phyloP scores from a whole-genome alignment of 2,797 vertebrate genomes.

The Phataginus tetradactyla region DNA sequence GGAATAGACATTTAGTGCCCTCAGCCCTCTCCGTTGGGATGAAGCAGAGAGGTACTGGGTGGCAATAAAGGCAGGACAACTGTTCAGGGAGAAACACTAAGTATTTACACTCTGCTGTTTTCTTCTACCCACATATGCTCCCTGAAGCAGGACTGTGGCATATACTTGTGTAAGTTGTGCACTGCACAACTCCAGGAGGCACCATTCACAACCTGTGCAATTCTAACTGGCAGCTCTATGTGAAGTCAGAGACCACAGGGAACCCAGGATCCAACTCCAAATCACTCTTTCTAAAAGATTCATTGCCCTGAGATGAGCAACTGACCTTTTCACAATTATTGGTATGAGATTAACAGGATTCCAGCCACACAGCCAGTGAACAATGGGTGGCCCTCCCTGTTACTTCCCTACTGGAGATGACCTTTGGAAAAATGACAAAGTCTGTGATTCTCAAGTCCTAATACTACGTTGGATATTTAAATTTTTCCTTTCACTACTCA shows the following conservation, averaged over 20 bases:
- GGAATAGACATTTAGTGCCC: background rate
- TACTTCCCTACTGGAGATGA: background rate
- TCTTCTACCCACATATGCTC: background rate
- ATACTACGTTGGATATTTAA: background rate
- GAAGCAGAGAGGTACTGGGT: background rate
- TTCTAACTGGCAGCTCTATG: background rate
- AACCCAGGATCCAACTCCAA: background rate
- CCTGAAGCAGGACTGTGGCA: background rate
- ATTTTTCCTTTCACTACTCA: background rate
- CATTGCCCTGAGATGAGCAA: background rate
- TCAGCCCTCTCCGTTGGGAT: background rate
- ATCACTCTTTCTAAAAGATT: background rate
- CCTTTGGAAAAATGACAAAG: slow-evolving; percentile 18
- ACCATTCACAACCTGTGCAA: background rate
- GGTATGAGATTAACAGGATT: background rate
- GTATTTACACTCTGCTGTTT: background rate
- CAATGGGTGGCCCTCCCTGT: background rate
- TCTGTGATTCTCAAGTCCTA: slow-evolving; percentile 19
- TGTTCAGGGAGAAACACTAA: background rate
- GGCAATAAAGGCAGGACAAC: background rate
- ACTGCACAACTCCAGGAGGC: background rate
- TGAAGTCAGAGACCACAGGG: background rate
- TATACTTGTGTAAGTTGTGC: background rate
- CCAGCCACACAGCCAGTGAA: background rate
- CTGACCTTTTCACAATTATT: background rate